Base-by-base conservation (phyloP, 2,888 invertebrate genomes). In the Euclidia mi region DNA sequence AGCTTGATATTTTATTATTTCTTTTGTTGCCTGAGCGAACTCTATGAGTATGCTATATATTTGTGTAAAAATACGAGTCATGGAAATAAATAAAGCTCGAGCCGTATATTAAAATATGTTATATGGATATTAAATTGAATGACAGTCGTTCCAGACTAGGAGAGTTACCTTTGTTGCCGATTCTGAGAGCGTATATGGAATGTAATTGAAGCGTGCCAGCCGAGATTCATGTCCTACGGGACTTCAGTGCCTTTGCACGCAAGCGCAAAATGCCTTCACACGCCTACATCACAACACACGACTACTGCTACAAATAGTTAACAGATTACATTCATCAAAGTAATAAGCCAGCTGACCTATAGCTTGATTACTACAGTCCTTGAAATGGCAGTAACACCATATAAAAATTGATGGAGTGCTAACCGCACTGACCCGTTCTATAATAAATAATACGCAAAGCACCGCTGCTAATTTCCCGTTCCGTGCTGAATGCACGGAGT, bases 151-250 rank as follows among this genome's bases (percentile, higher is more conserved):
- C 71, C 67, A 75, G 72, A 64, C 69, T 70, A 71, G 74, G 71
- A 67, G 69, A 71, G 73, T 81, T 79, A 78, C 75, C 76, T 82
- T 81, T 81, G 85, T 87, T 83, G 85, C 74, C 74, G 79, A 89
- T 88, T 89, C 87, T 73, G 73, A n/a, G 63, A 82, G 78, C 86
- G 85, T 87, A 85, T 83, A 71, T 81, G 85, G 84, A 85, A 85
- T 87, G 87, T 90, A 90, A 91, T 90, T 89, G 87, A 86, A 83
- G 86, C 84, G 81, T 87, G 84, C 83, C 87, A 84, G 84, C 67
- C 82, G 77, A 74, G 78, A 74, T 75, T 73, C 69, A 65, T 67
- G 71, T 85, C 88, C 88, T 79, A 32, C 56, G 87, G 87, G 90
- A 87, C 62, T 75, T 76, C 65, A 56, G 56, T 65, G 67, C 65